A percentile compares a stretch with the other conserved stretches of the same genome.
phyloP scores from a whole-genome alignment of 2,888 invertebrate genomes.

The Dynastes tityus region DNA sequence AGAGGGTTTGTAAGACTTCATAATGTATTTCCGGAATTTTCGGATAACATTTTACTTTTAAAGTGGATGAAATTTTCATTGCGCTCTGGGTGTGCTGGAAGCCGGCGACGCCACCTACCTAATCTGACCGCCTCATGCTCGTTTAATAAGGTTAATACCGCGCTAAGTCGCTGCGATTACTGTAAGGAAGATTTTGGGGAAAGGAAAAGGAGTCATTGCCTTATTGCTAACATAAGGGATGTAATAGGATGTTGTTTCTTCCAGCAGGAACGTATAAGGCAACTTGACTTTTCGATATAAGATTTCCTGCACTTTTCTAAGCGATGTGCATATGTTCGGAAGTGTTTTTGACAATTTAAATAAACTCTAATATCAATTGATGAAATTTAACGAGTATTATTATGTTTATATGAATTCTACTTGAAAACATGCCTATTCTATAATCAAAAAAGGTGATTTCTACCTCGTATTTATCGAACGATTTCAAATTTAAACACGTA shows the following conservation, averaged over 20 bases:
- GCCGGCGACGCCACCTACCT: conserved; percentile 12
- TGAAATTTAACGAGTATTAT: too few species aligned
- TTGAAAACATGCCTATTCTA: too few species aligned
- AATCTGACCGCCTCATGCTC: conserved; percentile 12
- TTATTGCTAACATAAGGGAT: background rate
- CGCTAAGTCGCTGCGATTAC: conserved; percentile 43
- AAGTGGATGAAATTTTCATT: conserved; percentile 51
- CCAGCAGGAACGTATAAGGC: too few species aligned
- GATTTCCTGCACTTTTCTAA: too few species aligned
- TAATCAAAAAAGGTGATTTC: too few species aligned
- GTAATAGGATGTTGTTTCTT: background rate
- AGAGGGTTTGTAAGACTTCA: conserved; percentile 65
- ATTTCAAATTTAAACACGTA: too few species aligned
- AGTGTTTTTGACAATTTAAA: too few species aligned
- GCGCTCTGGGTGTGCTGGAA: background rate
- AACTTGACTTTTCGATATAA: too few species aligned
- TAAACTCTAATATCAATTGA: too few species aligned
- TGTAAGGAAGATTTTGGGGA: conserved; percentile 45
- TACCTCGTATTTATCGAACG: too few species aligned
- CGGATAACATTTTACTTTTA: conserved; percentile 57
- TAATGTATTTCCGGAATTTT: conserved; percentile 60
- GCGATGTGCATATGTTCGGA: too few species aligned
- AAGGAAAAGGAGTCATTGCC: background rate
- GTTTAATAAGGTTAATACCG: background rate
- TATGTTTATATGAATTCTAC: too few species aligned